Base-by-base conservation (phyloP, 2,797 vertebrate genomes). In the Acanthurus leucopareius region DNA sequence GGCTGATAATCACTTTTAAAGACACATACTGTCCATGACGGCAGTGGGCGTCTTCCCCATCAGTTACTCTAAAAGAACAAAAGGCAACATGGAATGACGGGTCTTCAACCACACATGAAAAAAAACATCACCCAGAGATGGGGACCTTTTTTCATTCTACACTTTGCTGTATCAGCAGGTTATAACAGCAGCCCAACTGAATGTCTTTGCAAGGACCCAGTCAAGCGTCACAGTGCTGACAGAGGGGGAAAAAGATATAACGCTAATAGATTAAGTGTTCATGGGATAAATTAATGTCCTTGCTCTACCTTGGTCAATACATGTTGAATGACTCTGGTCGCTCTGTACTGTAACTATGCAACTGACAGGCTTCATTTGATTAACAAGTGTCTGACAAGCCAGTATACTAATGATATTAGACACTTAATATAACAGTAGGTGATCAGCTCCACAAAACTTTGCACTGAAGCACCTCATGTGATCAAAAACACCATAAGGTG, bases 251-350 rank as follows among this genome's bases (percentile, higher is more conserved):
- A 92, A 83, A 82, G 22, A 72, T 80, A 82, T 79, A 79, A 82
- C 15, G 38, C 49, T 88, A 81, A 89, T 69, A 88, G 77, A 81
- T 88, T 78, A 88, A 90, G 78, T 83, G 83, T 80, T 90, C 80
- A 86, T 78, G 73, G 63, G 16, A 59, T 85, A 56, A 87, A 89
- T 81, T 62, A 89, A 94, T 95, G 94, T 94, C 94, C 89, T 92
- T 93, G 88, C 91, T 92, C 93, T 80, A 75, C 63, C 59, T 69
- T 79, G 70, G 60, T 87, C 76, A 38, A 38, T 95, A 66, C 35
- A 62, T 58, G 38, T 53, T 28, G 49, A 22, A 61, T 63, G 28
- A 47, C 6, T 3, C 63, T 58, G 42, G 28, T 58, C 44, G 32
- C 28, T 49, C 61, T 86, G 40, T 53, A 47, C 51, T 84, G 42